Percentiles rank a stretch among this genome's conserved stretches.
Conservation (phyloP, 1,140 invertebrate genomes). For the Camponotus floridanus region DNA sequence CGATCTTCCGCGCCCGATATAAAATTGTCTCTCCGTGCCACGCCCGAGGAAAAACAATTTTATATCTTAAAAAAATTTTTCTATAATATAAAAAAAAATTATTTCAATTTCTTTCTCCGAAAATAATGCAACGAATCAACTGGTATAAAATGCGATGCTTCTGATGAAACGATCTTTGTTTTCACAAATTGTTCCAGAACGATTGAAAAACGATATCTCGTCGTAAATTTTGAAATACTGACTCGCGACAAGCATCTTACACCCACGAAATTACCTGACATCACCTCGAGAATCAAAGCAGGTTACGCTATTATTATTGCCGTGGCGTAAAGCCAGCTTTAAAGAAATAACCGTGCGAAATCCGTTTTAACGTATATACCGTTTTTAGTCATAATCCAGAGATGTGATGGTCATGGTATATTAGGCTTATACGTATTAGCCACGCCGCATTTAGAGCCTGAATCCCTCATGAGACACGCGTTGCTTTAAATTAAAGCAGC, state of each 20-base stretch:
- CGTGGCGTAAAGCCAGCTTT: slow-evolving; percentile 76
- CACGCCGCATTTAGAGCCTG: not conserved
- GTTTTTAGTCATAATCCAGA: slow-evolving; percentile 14
- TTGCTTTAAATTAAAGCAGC: slow-evolving; percentile 1
- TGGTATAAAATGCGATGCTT: not conserved
- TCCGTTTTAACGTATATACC: slow-evolving; percentile 1
- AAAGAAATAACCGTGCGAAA: slow-evolving; percentile 64
- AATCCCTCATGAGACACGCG: not conserved
- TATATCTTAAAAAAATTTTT: not conserved
- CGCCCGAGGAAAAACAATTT: not conserved
- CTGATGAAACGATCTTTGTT: not conserved
- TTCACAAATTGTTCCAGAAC: not conserved
- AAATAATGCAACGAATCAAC: not conserved
- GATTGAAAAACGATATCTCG: not conserved
- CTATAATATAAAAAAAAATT: not conserved
- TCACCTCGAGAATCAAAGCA: slow-evolving; percentile 23
- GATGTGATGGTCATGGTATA: not conserved
- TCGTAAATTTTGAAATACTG: not conserved
- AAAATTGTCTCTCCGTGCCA: no score
- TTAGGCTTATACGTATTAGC: not conserved
- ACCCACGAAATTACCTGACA: not conserved
- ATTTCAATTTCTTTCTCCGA: not conserved
- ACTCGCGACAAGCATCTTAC: not conserved
- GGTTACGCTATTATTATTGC: slow-evolving; percentile 78
- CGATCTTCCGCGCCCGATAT: not conserved